phyloP scores from a whole-genome alignment of 2,113 vertebrate genomes.

The Ictalurus furcatus region DNA sequence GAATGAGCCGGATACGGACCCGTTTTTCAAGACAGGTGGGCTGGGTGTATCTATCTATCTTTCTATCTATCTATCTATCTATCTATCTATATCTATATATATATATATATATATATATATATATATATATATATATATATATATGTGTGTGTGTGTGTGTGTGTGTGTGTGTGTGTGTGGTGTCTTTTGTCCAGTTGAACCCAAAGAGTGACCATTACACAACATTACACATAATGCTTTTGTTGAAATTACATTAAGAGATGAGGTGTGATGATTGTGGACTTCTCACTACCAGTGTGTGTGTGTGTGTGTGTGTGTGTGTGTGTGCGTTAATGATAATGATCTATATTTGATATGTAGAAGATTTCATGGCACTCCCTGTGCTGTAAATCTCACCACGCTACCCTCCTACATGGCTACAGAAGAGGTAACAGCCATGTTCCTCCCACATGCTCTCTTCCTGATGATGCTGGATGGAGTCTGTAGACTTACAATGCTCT shows the following conservation, averaged over 20 bases:
- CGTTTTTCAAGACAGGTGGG: slow-evolving; percentile 85
- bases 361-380: slow-evolving; percentile 39
- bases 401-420: slow-evolving; percentile 14
- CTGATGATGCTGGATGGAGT: slow-evolving; percentile 2
- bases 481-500: slow-evolving; percentile 10
- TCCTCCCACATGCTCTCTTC: slow-evolving; percentile 39
- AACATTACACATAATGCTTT: slow-evolving; percentile 1
- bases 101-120: no score
- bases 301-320: slow-evolving; percentile 5
- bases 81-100: no score
- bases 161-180: neutral
- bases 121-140: neutral
- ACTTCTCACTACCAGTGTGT: neutral
- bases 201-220: neutral
- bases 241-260: neutral
- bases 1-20: slow-evolving; percentile 82
- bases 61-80: no score
- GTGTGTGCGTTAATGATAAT: neutral
- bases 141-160: slow-evolving; percentile 11
- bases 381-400: neutral
- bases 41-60: slow-evolving; percentile 15
- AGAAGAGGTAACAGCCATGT: slow-evolving; percentile 33
- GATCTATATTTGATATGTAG: neutral
- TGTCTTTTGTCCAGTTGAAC: slow-evolving; percentile 20
- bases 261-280: neutral